Conservation (phyloP, 2,113 vertebrate species). For the Daphoenositta chrysoptera region DNA sequence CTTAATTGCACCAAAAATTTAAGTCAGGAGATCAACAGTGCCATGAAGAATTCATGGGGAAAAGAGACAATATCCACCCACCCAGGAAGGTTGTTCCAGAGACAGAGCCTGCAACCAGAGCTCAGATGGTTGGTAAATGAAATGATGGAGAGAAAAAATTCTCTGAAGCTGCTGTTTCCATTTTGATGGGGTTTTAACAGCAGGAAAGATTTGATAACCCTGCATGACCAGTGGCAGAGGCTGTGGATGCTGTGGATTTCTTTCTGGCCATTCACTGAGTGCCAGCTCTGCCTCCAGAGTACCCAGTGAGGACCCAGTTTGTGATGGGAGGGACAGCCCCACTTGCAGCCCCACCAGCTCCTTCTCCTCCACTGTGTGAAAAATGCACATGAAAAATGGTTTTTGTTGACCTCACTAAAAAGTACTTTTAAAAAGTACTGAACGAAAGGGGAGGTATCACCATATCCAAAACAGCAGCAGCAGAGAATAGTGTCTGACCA, state of each 20-base stretch:
- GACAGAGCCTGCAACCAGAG: neutral
- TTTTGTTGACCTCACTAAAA: neutral
- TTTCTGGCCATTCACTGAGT: neutral
- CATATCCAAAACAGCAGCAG: neutral
- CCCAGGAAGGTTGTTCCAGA: neutral
- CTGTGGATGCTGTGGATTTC: neutral
- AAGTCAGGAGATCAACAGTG: neutral
- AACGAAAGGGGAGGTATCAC: neutral
- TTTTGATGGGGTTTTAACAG: neutral
- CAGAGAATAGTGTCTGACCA: neutral
- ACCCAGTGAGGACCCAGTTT: neutral
- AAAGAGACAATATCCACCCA: neutral
- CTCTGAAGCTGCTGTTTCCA: neutral
- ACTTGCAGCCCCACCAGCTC: accelerated
- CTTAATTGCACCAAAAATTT: neutral
- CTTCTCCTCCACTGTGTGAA: neutral
- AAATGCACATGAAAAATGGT: neutral
- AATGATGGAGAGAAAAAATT: neutral
- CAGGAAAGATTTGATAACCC: neutral
- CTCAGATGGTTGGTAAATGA: neutral
- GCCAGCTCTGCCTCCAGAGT: neutral
- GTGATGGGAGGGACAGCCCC: neutral
- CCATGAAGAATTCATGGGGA: neutral
- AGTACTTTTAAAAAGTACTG: neutral
- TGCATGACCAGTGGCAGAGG: neutral